Base-by-base conservation (phyloP, 2,797 vertebrate species). In the Triplophysa bombifrons region DNA sequence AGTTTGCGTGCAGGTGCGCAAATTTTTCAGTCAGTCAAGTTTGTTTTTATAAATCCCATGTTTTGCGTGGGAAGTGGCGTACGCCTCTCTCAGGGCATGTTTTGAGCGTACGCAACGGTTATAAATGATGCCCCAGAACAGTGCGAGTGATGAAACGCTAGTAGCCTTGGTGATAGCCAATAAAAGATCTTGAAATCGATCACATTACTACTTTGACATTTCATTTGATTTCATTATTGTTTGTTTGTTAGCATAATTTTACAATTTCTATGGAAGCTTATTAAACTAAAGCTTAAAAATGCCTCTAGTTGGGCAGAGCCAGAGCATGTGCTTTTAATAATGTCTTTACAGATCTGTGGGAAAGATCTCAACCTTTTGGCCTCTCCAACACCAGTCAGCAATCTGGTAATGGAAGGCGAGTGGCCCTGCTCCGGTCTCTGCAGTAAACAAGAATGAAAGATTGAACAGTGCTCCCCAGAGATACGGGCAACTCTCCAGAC, bases 401-500 rank as follows among this genome's bases (percentile, higher is more conserved):
- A 74, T 83, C 67, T 46, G 64, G 74, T 72, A 77, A 68, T 74
- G 79, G 63, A 83, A 66, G 60, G 66, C 72, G 17, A 77, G 66
- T 58, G 77, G 68, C 19, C 58, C n/a, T 27, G 64, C 25, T 71
- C 44, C 55, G 61, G 77, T 60, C 78, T 80, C 34, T 14, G 73
- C 70, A 80, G 68, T 76, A 56, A 80, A 79, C 25, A 72, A 51
- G 55, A 65, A 73, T 70, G 67, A 78, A 53, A 78, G 67, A 17
- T 46, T 30, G 77, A 79, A 71, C 46, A 30, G 44, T 41, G 16
- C 65, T 69, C 81, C 72, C 81, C 20, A 55, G 75, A 74, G 81
- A 79, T 74, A 76, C 16, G 30, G 76, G 56, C 69, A 82, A 73
- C 63, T 74, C 77, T 80, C 81, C 65, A 80, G 78, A 73, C 74